Evolutionary conservation across 1,140 invertebrate genomes (phyloP).

Genomic region (Rhizoglyphus robini): DNA sequence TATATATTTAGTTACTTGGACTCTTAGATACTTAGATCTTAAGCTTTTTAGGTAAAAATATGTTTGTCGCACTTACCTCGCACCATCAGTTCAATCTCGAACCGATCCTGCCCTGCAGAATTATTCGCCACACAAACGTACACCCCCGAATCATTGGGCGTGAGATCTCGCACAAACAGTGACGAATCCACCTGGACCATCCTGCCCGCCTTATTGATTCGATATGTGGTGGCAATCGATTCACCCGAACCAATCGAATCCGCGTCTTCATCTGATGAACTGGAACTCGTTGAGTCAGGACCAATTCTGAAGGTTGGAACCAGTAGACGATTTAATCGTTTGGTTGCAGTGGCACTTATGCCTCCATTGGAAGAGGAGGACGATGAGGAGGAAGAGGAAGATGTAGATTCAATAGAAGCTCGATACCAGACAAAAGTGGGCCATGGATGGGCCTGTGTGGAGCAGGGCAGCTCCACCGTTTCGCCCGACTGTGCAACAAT

Average conservation of each 20-base stretch:
- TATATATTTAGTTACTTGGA: too few species aligned
- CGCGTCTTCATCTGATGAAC: background rate
- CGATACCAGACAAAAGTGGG: conserved; percentile 26
- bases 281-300: too few species aligned
- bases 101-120: conserved; percentile 27
- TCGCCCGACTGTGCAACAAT: conserved; percentile 29
- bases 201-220: background rate
- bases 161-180: conserved; percentile 24
- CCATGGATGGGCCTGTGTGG: conserved; percentile 30
- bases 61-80: conserved; percentile 24
- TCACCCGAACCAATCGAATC: background rate
- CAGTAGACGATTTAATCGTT: background rate
- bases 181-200: conserved; percentile 1
- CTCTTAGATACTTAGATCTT: too few species aligned
- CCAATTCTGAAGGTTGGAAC: conserved; percentile 1
- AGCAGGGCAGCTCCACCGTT: conserved; percentile 34
- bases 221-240: background rate
- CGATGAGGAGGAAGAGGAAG: background rate
- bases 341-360: background rate
- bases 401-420: background rate
- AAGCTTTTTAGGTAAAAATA: too few species aligned
- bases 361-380: background rate
- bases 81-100: conserved; percentile 27
- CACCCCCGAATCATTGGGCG: conserved; percentile 24
- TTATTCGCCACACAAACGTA: conserved; percentile 30